Conservation (phyloP, 2,797 vertebrate genomes). For the Mormyrops attenuatus region DNA sequence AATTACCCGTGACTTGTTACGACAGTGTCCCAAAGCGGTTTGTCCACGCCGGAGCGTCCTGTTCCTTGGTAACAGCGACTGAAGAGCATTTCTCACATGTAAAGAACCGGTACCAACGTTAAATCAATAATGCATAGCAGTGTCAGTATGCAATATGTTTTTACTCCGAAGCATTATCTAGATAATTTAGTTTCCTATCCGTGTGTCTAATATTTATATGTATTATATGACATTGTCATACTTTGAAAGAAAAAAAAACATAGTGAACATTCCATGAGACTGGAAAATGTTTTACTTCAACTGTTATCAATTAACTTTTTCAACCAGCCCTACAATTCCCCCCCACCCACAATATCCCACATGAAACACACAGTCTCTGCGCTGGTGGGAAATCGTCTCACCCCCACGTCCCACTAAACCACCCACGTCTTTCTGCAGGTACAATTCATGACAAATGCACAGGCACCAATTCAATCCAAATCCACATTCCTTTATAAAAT, state of each 20-base stretch:
- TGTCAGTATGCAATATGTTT: background rate
- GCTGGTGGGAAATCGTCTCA: background rate
- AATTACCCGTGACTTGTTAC: background rate
- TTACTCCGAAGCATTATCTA: background rate
- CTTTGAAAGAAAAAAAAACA: background rate
- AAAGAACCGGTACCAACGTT: background rate
- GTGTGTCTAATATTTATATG: background rate
- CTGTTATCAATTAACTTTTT: constrained; percentile 5
- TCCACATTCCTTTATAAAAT: constrained; percentile 37
- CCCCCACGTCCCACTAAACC: background rate
- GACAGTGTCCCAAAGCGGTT: constrained; percentile 12
- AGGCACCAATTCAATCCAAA: constrained; percentile 24
- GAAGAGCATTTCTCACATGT: background rate
- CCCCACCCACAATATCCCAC: background rate
- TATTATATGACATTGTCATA: background rate
- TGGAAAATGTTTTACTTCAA: background rate
- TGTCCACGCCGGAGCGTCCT: background rate
- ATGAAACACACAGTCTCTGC: background rate
- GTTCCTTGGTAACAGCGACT: background rate
- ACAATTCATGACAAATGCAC: constrained; percentile 18
- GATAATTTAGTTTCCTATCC: background rate
- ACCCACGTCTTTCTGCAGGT: background rate
- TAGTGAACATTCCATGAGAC: background rate
- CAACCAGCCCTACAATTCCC: background rate
- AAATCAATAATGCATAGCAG: background rate